Evolutionary conservation across 1,140 invertebrate species (phyloP), one percentile per base, ranked within the genome.

Genomic region (Teleopsis dalmanni): DNA sequence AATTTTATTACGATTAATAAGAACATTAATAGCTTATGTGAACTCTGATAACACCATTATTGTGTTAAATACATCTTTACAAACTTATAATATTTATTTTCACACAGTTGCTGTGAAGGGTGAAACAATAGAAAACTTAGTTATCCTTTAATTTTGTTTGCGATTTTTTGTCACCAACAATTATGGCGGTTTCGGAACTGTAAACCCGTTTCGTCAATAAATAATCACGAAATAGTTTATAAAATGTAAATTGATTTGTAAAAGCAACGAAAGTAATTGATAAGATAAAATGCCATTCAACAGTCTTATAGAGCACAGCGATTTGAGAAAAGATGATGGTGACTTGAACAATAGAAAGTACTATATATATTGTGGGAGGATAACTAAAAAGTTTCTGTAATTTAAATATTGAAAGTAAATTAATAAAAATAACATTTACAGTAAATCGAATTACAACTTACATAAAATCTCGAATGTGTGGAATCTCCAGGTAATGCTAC

Each of bases 161-260:
- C n/a, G n/a, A n/a, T n/a, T n/a, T n/a, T n/a, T n/a, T n/a, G n/a
- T n/a, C n/a, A n/a, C n/a, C n/a, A n/a, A n/a, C n/a, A 61, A 85
- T 81, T 55, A 85, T 78, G 54, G 81, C 75, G 56, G 79, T 76
- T 70, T 91, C 87, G 0, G 83, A 78, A 57, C 81, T 80, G 59
- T 91, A 91, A 6, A 91, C 78, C 64, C 83, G 85, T 74, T 81
- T 85, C 48, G 91, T 83, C 31, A 95, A 80, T 1, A 94, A 72
- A 69, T 86, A 89, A 69, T 96, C 91, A 44, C 92, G 76, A 4
- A 84, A 75, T 43, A 95, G 75, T 73, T 94, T 94, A 58, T 91
- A 96, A 6, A 98, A 76, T 1, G 90, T 87, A 56, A 91, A 87
- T 72, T 94, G 94, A 71, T 95, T 95, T 38, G 88, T 87, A 59